Conservation (phyloP, 2,888 invertebrate genomes). For the Hydraecia micacea region DNA sequence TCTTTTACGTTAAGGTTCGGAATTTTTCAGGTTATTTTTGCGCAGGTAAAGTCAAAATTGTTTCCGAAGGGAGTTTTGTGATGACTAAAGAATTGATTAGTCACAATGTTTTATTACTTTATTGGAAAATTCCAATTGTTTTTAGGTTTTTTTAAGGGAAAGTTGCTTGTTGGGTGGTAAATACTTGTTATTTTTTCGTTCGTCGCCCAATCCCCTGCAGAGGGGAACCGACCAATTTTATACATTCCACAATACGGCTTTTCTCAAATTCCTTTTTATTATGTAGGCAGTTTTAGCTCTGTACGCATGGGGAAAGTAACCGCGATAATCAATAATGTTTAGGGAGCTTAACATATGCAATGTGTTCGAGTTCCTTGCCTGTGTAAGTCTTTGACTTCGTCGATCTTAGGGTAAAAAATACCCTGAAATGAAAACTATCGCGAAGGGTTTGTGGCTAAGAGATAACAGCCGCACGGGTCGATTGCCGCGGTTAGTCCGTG, state of each 20-base stretch:
- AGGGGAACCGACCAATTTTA: conserved; percentile 42
- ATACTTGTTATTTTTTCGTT: conserved; percentile 45
- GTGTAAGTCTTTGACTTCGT: neutral
- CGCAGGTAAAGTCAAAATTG: conserved; percentile 42
- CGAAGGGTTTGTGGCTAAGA: too few species aligned
- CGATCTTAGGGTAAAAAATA: neutral
- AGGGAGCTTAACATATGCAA: neutral
- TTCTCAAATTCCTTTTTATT: conserved; percentile 37
- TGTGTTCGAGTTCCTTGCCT: neutral
- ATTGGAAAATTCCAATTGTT: conserved; percentile 71
- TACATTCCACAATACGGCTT: conserved; percentile 38
- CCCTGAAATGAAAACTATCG: neutral
- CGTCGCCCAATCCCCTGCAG: conserved; percentile 21
- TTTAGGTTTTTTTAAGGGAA: conserved; percentile 63
- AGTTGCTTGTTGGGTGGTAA: conserved; percentile 67
- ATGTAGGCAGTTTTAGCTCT: conserved; percentile 11
- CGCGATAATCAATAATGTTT: conserved; percentile 2
- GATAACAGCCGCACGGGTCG: too few species aligned
- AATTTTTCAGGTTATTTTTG: conserved; percentile 5
- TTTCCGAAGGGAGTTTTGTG: conserved; percentile 69
- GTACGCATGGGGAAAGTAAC: neutral
- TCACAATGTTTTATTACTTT: conserved; percentile 75
- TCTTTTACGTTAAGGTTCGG: conserved; percentile 44
- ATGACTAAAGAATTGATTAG: conserved; percentile 80
- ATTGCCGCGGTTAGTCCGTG: too few species aligned